A percentile compares a stretch with the other conserved stretches of the same genome.
Evolutionary conservation across 2,797 vertebrate species (phyloP).

Genomic region (Mallotus villosus): DNA sequence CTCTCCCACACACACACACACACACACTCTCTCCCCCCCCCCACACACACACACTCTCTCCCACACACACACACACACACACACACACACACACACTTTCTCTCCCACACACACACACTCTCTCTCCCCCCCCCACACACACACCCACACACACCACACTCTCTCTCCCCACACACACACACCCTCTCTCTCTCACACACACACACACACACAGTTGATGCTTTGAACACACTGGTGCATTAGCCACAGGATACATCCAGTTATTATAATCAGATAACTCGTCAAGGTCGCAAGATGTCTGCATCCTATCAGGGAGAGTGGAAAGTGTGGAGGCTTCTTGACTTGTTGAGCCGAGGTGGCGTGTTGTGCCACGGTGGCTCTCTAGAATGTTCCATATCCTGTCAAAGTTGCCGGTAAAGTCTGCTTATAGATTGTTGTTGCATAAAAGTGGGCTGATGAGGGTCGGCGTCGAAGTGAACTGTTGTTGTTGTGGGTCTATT

Average conservation of each 20-base stretch:
- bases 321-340: conserved; percentile 43
- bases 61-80: conserved; percentile 31
- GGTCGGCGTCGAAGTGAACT: not conserved
- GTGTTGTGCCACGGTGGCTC: not conserved
- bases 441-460: not conserved
- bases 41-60: not conserved
- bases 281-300: conserved; percentile 57
- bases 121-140: conserved; percentile 24
- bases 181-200: conserved; percentile 6
- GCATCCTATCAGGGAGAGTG: conserved; percentile 33
- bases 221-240: conserved; percentile 4
- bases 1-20: conserved; percentile 6
- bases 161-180: conserved; percentile 27
- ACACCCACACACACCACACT: conserved; percentile 40
- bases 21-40: no score
- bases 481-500: not conserved
- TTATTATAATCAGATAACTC: conserved; percentile 46
- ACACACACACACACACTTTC: no score
- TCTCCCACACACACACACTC: conserved; percentile 15
- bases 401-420: not conserved
- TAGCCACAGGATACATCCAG: conserved; percentile 32
- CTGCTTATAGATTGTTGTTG: not conserved
- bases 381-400: not conserved
- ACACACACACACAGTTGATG: conserved; percentile 10
- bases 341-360: conserved; percentile 38